phyloP scores from a whole-genome alignment of 53 echinoderm and acorn worm genomes.

The Luidia sarsii region DNA sequence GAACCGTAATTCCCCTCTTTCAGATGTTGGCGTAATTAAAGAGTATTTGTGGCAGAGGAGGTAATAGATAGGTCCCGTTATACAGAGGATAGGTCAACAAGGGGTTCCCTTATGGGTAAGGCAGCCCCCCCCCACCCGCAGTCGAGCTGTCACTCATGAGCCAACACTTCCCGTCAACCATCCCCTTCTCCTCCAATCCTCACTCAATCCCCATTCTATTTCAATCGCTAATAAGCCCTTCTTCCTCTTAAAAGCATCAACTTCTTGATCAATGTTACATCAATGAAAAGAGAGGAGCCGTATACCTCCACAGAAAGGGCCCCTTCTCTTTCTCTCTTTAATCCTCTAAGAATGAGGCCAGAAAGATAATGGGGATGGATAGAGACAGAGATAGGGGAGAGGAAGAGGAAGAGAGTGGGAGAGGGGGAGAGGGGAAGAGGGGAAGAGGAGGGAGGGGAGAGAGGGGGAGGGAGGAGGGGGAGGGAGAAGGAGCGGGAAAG shows the following conservation, averaged over 20 bases:
- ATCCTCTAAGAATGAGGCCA: too few species aligned
- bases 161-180: background rate
- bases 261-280: constrained; percentile 51
- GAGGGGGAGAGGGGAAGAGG: background rate
- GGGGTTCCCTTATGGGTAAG: background rate
- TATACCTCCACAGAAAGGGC: too few species aligned
- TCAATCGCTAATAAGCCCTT: constrained; percentile 28
- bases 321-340: too few species aligned
- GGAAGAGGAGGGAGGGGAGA: background rate
- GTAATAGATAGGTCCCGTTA: constrained; percentile 37
- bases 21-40: constrained; percentile 42
- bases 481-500: background rate
- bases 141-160: background rate
- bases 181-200: background rate
- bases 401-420: background rate
- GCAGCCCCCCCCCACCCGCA: too few species aligned
- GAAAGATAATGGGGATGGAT: background rate
- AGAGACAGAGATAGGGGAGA: background rate
- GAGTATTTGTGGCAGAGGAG: constrained; percentile 29
- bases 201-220: background rate
- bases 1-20: constrained; percentile 31
- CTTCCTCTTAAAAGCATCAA: constrained; percentile 41
- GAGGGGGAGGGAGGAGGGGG: background rate
- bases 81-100: constrained; percentile 1
- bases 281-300: background rate